Conservation (phyloP, 2,113 vertebrate genomes). For the Motacilla alba region DNA sequence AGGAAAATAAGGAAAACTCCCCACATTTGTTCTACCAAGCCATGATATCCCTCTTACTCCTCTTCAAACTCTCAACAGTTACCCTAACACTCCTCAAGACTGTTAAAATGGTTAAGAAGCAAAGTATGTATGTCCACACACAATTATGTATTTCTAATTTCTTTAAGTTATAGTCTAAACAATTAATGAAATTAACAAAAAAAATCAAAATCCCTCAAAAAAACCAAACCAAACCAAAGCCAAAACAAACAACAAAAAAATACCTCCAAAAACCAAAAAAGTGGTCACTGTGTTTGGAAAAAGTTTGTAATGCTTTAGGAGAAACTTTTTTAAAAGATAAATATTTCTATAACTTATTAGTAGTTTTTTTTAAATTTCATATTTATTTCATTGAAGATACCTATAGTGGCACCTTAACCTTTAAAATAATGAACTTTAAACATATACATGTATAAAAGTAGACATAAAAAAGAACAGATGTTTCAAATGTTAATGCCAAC, state of each 20-base stretch:
- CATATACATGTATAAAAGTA: accelerated
- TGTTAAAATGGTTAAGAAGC: neutral
- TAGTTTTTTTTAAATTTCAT: neutral
- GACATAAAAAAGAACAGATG: neutral
- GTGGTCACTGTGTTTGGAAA: neutral
- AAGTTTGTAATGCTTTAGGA: neutral
- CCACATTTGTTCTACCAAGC: neutral
- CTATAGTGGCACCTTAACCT: neutral
- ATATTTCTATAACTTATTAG: neutral
- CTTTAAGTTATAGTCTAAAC: neutral
- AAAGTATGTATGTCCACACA: neutral
- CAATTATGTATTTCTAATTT: neutral
- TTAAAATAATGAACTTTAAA: neutral
- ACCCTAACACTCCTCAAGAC: neutral
- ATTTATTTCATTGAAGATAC: neutral
- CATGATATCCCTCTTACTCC: neutral
- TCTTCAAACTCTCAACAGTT: neutral
- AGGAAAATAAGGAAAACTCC: neutral
- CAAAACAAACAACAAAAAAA: too few relatives aligned
- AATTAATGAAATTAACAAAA: neutral
- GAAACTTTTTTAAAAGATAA: neutral
- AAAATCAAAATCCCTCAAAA: too few relatives aligned
- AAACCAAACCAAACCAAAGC: neutral
- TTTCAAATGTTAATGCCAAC: neutral
- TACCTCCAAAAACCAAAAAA: too few relatives aligned